Percentiles rank a stretch among this genome's conserved stretches.
These are phyloP conservation scores for Myiozetetes cayanensis DNA, from an alignment of 2,113 vertebrate genomes.

Conservation along the genomic window DNA sequence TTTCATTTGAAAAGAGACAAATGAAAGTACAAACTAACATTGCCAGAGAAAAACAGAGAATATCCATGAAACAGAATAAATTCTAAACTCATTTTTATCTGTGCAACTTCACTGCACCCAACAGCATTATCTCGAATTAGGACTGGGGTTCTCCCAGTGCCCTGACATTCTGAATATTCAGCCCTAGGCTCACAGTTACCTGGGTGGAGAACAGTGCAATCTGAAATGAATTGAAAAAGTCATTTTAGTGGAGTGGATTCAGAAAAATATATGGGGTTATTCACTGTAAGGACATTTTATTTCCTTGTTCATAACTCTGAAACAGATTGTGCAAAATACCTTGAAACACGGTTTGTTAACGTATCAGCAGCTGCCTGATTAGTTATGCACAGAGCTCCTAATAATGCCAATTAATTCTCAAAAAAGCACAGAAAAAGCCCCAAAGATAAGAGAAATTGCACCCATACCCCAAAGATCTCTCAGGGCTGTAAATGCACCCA, in stretches of 20 bases:
- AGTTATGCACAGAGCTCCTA: background rate
- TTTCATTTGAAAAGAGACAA: conserved; percentile 11
- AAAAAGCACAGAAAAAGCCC: background rate
- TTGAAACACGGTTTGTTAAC: background rate
- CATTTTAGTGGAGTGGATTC: background rate
- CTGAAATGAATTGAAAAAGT: conserved; percentile 12
- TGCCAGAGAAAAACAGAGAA: background rate
- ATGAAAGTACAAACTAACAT: background rate
- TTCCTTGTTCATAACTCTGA: background rate
- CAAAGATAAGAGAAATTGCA: background rate
- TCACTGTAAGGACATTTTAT: background rate
- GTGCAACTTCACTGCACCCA: background rate
- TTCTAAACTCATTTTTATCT: background rate
- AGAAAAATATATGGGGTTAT: background rate
- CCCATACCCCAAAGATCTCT: background rate
- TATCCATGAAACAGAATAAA: background rate
- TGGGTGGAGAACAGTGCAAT: background rate
- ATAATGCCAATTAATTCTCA: background rate
- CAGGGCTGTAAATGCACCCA: background rate
- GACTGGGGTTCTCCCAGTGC: background rate
- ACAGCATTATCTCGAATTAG: background rate
- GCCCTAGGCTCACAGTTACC: background rate
- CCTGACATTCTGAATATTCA: background rate
- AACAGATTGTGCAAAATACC: background rate
- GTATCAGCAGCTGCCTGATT: background rate